phyloP scores from a whole-genome alignment of 2,797 vertebrate genomes.

The Aselliscus stoliczkanus region DNA sequence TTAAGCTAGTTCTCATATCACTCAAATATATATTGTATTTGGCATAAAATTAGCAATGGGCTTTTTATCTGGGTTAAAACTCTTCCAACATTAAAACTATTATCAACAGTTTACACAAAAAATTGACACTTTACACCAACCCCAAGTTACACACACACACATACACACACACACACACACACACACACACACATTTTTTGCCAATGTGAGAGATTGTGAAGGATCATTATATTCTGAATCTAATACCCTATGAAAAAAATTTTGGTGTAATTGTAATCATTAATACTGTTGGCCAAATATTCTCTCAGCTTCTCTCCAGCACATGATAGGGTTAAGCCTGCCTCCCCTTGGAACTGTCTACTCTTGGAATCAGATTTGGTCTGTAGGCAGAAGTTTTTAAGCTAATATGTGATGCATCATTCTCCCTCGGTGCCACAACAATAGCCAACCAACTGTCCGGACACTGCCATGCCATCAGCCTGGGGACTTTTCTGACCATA shows the following conservation, averaged over 20 bases:
- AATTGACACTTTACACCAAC: background rate
- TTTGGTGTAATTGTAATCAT: background rate
- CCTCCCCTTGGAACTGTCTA: background rate
- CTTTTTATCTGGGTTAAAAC: background rate
- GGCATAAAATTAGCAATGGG: background rate
- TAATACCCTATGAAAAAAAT: background rate
- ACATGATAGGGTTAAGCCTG: background rate
- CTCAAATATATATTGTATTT: background rate
- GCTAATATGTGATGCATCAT: background rate
- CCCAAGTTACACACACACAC: too few species aligned
- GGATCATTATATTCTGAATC: background rate
- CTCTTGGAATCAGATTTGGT: background rate
- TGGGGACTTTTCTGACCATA: background rate
- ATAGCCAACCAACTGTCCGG: background rate
- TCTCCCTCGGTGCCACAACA: background rate
- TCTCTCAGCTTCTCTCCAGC: background rate
- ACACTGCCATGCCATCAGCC: rapidly evolving
- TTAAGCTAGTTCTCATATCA: background rate
- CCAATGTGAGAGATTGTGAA: background rate
- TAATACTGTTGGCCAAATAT: background rate
- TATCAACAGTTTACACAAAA: background rate
- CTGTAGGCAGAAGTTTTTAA: background rate
- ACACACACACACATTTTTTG: background rate
- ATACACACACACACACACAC: too few species aligned
- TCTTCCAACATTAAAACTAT: background rate